Evolutionary conservation across 2,888 invertebrate genomes (phyloP), one percentile per base, ranked within the genome.

Genomic region (Megastigmus dorsalis): DNA sequence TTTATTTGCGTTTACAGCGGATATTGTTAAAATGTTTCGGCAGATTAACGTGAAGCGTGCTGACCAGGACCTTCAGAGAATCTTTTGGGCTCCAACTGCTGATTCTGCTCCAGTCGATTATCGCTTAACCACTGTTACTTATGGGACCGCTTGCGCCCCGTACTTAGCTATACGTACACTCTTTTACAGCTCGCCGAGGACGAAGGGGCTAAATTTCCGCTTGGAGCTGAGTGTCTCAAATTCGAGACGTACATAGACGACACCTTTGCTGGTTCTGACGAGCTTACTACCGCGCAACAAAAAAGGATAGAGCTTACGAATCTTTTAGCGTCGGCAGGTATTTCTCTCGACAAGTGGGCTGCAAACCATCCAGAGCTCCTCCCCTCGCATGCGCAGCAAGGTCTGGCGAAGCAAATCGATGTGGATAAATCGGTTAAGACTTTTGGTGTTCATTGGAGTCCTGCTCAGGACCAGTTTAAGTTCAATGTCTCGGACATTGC

Each of bases 301-400:
- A 63, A 62, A 33, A 26, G 59, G 7, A 15, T 38, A 1, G 62
- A 65, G 23, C 41, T 65, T 18, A 33, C 18, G 13, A 26, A 26
- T 0, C 13, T 68, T 7, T 36, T 75, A 15, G 36, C 9, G 0
- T 38, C 71, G 13, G 71, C 62, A 2, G 71, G 71, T 13, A 63
- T 75, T 10, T 13, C 13, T 18, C 41, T 66, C 1, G 68, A 68
- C 33, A 71, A 75, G 33, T 75, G 75, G 71, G 59, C 71, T 1
- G 70, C 71, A 0, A 70, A 70, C 18, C 43, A 74, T 33, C 15
- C 41, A 2, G 26, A 48, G 6, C 66, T 62, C 10, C 20, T 60
- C 1, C 65, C 57, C 0, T 9, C 20, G 15, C 41, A 0, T 4
- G 36, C 6, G 2, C 18, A n/a, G 20, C 50, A 36, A 2, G 36